These are phyloP conservation scores for Sparus aurata DNA, from an alignment of 2,797 vertebrate genomes.

Conservation along the genomic window DNA sequence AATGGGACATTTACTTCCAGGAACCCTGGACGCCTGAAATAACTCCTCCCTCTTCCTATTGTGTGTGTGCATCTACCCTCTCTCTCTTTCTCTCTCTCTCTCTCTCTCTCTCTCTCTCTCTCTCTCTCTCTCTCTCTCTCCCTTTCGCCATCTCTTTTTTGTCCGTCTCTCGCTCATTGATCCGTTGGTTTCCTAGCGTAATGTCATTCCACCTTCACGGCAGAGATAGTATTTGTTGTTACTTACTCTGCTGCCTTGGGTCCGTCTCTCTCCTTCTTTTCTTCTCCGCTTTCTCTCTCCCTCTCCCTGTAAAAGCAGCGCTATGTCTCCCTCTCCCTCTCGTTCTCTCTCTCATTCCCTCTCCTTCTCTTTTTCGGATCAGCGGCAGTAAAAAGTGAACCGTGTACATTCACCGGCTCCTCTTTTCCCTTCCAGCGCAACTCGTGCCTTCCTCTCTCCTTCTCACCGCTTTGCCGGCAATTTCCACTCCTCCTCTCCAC, in stretches of 20 bases:
- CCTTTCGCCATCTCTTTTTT: slow-evolving; percentile 5
- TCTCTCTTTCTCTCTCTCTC: slow-evolving; percentile 12
- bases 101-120: too few species aligned
- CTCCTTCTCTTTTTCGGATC: slow-evolving; percentile 40
- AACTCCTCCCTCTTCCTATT: slow-evolving; percentile 58
- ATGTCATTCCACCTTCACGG: slow-evolving; percentile 51
- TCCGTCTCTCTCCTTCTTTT: not conserved
- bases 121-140: not conserved
- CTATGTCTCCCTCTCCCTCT: slow-evolving; percentile 4
- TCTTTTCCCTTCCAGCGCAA: slow-evolving; percentile 55
- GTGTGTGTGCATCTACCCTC: slow-evolving; percentile 57
- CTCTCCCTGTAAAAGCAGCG: not conserved
- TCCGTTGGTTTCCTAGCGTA: slow-evolving; percentile 46
- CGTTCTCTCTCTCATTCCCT: slow-evolving; percentile 7
- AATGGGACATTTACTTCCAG: slow-evolving; percentile 57
- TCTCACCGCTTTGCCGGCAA: slow-evolving; percentile 35
- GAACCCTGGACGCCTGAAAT: slow-evolving; percentile 45
- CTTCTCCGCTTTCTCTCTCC: not conserved
- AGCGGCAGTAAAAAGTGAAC: slow-evolving; percentile 73
- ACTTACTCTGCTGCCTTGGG: slow-evolving; percentile 30
- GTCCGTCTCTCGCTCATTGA: slow-evolving; percentile 59
- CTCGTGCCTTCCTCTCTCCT: slow-evolving; percentile 52
- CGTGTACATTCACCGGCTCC: slow-evolving; percentile 40
- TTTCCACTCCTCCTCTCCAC: slow-evolving; percentile 42
- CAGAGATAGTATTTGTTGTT: slow-evolving; percentile 47